Evolutionary conservation across 1,140 invertebrate genomes (phyloP).

Genomic region (Penaeus indicus): DNA sequence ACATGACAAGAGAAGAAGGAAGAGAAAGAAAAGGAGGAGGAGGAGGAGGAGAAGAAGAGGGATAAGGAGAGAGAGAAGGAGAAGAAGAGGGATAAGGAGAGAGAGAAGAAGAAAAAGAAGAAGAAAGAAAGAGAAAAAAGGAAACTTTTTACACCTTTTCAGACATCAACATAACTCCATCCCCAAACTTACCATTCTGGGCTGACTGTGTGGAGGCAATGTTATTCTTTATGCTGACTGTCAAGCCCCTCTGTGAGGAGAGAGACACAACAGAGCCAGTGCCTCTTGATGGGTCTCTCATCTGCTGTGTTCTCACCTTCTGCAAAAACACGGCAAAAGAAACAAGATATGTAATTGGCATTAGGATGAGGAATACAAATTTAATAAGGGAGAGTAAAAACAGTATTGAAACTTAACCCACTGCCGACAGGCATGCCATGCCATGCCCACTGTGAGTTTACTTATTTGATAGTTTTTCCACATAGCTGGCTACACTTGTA

Average conservation of each 20-base stretch:
- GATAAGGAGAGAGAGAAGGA: background rate
- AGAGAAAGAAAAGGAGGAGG: background rate
- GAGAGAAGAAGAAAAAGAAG: too few relatives aligned
- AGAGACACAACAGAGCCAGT: constrained; percentile 43
- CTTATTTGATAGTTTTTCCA: too few relatives aligned
- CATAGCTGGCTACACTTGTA: too few relatives aligned
- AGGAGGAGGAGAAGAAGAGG: background rate
- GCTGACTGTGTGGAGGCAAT: constrained; percentile 37
- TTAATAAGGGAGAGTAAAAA: too few relatives aligned
- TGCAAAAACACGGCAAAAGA: background rate
- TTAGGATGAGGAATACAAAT: too few relatives aligned
- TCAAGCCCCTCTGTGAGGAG: constrained; percentile 46
- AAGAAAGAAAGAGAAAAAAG: background rate
- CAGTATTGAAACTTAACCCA: too few relatives aligned
- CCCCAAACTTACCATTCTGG: background rate
- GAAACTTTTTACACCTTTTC: too few relatives aligned
- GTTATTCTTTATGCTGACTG: constrained; percentile 56
- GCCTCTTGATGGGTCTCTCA: constrained; percentile 4
- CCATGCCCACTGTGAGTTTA: too few relatives aligned
- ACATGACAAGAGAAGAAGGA: background rate
- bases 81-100: too few relatives aligned
- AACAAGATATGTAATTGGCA: background rate
- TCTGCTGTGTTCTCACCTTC: background rate
- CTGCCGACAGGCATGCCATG: too few relatives aligned
- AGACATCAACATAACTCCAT: too few relatives aligned